Conservation (phyloP, 2,888 invertebrate species). For the Agrotis segetum region DNA sequence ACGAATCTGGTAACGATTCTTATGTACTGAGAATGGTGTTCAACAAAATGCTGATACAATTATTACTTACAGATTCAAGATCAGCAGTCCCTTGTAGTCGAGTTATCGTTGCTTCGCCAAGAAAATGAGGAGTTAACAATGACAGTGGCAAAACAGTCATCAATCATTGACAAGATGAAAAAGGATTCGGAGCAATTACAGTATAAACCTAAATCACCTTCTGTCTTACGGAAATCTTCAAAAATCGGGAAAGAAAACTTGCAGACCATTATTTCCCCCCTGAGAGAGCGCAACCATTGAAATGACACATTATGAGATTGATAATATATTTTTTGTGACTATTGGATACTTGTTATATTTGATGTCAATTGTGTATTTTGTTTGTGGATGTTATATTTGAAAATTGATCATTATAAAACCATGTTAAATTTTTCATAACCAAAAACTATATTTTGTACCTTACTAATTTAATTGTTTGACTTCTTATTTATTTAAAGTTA, state of each 20-base stretch:
- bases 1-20: too few relatives aligned
- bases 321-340: constrained; percentile 4
- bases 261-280: constrained; percentile 82
- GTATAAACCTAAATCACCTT: constrained; percentile 84
- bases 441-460: constrained; percentile 49
- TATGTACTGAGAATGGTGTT: too few relatives aligned
- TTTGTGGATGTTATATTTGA: constrained; percentile 57
- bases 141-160: constrained; percentile 85
- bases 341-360: constrained; percentile 20
- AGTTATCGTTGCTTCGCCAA: constrained; percentile 86
- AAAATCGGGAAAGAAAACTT: constrained; percentile 88
- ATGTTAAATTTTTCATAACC: constrained; percentile 50
- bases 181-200: constrained; percentile 82
- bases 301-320: constrained; percentile 8
- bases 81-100: constrained; percentile 87
- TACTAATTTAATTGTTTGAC: constrained; percentile 42
- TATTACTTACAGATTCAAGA: constrained; percentile 84
- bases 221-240: constrained; percentile 79
- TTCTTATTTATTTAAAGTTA: constrained; percentile 51
- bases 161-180: constrained; percentile 85
- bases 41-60: constrained; percentile 7
- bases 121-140: constrained; percentile 87
- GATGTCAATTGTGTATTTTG: constrained; percentile 40
- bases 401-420: constrained; percentile 49
- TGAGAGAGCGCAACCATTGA: constrained; percentile 84